A percentile compares a stretch with the other conserved stretches of the same genome.
Evolutionary conservation across 2,797 vertebrate genomes (phyloP).

Genomic region (Girardinus metallicus): DNA sequence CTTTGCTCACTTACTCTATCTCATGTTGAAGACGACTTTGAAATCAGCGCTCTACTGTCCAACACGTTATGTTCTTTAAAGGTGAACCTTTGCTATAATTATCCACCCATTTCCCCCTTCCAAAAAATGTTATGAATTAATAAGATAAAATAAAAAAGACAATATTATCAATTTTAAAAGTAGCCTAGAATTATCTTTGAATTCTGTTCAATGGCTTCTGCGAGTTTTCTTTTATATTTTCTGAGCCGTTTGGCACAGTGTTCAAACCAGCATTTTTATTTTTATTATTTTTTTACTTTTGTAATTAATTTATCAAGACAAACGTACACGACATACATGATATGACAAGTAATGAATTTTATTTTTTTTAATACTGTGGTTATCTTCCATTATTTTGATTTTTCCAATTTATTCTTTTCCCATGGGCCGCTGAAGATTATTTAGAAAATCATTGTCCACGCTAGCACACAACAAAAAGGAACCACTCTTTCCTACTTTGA

Average conservation of each 20-base stretch:
- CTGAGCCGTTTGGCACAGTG: neutral
- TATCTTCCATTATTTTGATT: neutral
- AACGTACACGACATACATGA: neutral
- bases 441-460: neutral
- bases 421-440: neutral
- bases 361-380: too few species aligned
- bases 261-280: too few species aligned
- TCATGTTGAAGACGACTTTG: neutral
- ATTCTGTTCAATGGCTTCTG: neutral
- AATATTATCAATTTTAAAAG: neutral
- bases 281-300: neutral
- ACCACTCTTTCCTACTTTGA: neutral
- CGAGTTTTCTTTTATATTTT: neutral
- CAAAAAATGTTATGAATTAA: too few species aligned
- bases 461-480: neutral
- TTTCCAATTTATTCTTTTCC: neutral
- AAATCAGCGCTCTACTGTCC: neutral
- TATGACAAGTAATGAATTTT: neutral
- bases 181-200: neutral
- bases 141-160: too few species aligned
- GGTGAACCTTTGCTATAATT: neutral
- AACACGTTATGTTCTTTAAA: neutral
- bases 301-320: neutral
- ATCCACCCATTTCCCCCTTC: neutral
- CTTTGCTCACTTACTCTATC: neutral